Conservation (phyloP, 2,888 invertebrate species). For the Myopa testacea region DNA sequence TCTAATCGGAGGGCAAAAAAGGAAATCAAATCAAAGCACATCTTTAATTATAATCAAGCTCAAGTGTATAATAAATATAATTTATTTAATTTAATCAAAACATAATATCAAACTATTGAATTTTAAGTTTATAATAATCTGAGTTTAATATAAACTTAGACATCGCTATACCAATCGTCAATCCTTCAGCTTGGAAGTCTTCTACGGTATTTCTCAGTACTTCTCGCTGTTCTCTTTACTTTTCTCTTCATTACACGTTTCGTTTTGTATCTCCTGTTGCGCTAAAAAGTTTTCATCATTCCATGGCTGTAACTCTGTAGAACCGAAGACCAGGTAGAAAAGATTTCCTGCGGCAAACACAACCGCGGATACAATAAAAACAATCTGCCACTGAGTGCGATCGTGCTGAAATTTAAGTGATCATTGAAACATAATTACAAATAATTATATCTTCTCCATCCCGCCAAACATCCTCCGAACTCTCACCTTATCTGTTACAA, state of each 20-base stretch:
- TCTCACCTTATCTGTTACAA: constrained; percentile 72
- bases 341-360: constrained; percentile 71
- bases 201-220: not conserved
- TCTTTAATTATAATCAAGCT: too few relatives aligned
- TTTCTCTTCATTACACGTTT: constrained; percentile 17
- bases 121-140: too few relatives aligned
- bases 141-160: too few relatives aligned
- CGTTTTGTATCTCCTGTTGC: constrained; percentile 40
- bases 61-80: too few relatives aligned
- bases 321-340: constrained; percentile 71
- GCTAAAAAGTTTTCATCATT: constrained; percentile 62
- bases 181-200: too few relatives aligned
- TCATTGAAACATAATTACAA: not conserved
- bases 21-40: too few relatives aligned
- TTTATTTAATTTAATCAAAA: too few relatives aligned
- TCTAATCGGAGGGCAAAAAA: too few relatives aligned
- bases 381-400: constrained; percentile 70
- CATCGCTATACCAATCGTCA: too few relatives aligned
- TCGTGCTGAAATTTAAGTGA: constrained; percentile 56
- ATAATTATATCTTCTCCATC: not conserved
- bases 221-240: not conserved
- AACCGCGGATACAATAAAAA: constrained; percentile 71
- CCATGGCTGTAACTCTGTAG: constrained; percentile 72
- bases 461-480: not conserved
- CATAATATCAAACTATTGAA: too few relatives aligned